Conservation (phyloP, 2,113 vertebrate genomes). For the Chionis minor region DNA sequence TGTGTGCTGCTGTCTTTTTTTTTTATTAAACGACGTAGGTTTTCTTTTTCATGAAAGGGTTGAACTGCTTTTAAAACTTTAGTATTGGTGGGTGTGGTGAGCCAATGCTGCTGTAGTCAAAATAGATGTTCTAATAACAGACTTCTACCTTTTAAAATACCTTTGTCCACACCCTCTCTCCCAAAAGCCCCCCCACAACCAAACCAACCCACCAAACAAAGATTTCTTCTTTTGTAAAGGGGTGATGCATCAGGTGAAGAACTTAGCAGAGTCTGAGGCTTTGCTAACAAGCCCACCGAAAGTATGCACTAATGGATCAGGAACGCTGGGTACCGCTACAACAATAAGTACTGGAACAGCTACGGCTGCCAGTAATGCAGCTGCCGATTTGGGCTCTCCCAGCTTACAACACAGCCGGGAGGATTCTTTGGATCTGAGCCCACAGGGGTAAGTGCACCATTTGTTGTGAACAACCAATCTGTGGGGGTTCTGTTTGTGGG, state of each 20-base stretch:
- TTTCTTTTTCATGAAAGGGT: neutral
- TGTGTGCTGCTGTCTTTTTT: neutral
- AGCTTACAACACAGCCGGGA: constrained; percentile 97
- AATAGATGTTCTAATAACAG: neutral
- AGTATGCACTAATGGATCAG: constrained; percentile 91
- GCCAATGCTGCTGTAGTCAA: neutral
- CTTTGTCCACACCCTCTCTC: neutral
- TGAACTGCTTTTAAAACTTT: neutral
- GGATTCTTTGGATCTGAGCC: constrained; percentile 96
- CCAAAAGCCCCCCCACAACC: neutral
- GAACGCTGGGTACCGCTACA: constrained; percentile 85
- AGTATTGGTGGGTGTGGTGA: neutral
- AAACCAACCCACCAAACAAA: neutral
- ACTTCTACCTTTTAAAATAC: neutral
- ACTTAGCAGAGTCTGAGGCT: constrained; percentile 93
- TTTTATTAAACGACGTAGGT: neutral
- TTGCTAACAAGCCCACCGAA: constrained; percentile 94
- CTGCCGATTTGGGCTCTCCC: constrained; percentile 91
- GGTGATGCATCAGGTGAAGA: constrained; percentile 99
- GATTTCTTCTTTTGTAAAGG: constrained; percentile 71
- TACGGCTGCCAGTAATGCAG: constrained; percentile 83
- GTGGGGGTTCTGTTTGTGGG: neutral
- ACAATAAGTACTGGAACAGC: constrained; percentile 90
- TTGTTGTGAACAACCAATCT: neutral
- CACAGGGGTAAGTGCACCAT: constrained; percentile 86